Base-by-base conservation (phyloP, 2,797 vertebrate species). In the Labeo calbasu region DNA sequence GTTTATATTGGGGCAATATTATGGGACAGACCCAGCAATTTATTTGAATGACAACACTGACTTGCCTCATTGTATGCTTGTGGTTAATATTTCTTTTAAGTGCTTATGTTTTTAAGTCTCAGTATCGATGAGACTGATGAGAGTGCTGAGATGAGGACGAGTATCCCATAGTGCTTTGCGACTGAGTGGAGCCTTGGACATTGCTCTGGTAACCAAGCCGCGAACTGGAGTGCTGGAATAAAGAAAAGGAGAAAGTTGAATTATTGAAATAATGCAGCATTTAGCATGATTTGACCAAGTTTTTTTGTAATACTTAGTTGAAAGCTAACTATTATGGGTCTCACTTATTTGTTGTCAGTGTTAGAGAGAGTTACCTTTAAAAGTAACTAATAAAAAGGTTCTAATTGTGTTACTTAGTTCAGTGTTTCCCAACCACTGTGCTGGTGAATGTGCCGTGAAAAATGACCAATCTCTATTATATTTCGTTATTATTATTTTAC, bases 161-260 rank as follows among this genome's bases (percentile, higher is more conserved):
- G 92, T 99, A 99, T 92, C 97, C 97, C 91, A 99, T 95, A 87
- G 96, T 96, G 94, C 94, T 96, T 95, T 99, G 97, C 91, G 98
- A 94, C 95, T 99, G 98, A 86, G 96, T 95, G 91, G 97, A 95
- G 91, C 97, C 97, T 95, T 98, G 97, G 94, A 97, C 94, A 86
- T 95, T 98, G 96, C 97, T 98, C 97, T 99, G 98, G 96, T 99
- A 99, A 95, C 96, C 96, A 91, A 98, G 96, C 91, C 98, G 97
- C 25, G 97, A 96, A 90, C 96, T 92, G 91, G 98, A 97, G 95
- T 99, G 98, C 98, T 96, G 91, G 72, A 2, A 87, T 63, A 36
- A 76, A 86, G 10, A 78, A n/a, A 80, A 21, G 0, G 10, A 32
- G 25, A 65, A n/a, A 73, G 10, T 5, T 14, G 0, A 28, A 36